A percentile compares a stretch with the other conserved stretches of the same genome.
Conservation (phyloP, 2,888 invertebrate genomes). For the Scaptomyza flava region DNA sequence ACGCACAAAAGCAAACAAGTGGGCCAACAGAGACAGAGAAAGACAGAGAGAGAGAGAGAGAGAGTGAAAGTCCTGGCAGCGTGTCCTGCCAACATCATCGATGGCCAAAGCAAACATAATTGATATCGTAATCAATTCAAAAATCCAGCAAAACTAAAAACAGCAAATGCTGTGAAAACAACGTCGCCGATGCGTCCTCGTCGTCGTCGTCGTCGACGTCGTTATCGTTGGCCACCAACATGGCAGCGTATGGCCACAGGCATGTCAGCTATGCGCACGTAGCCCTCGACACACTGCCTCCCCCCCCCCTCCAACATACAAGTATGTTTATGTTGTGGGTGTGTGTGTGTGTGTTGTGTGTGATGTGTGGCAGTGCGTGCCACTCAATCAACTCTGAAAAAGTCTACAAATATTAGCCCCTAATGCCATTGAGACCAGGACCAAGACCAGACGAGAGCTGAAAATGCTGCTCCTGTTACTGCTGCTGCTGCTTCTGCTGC, state of each 20-base stretch:
- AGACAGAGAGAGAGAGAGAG: slow-evolving; percentile 1
- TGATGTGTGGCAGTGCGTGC: slow-evolving; percentile 75
- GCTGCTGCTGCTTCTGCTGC: background rate
- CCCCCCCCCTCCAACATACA: slow-evolving; percentile 22
- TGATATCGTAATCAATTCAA: slow-evolving; percentile 83
- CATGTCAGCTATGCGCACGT: slow-evolving; percentile 67
- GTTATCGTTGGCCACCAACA: slow-evolving; percentile 32
- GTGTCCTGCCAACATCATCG: slow-evolving; percentile 50
- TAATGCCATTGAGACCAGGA: slow-evolving; percentile 78
- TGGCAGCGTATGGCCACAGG: slow-evolving; percentile 66
- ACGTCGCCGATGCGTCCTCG: slow-evolving; percentile 21
- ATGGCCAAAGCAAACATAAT: slow-evolving; percentile 81
- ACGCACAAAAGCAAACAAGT: slow-evolving; percentile 76
- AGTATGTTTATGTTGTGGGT: slow-evolving; percentile 13
- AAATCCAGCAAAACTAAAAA: slow-evolving; percentile 80
- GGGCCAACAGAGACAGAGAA: slow-evolving; percentile 25
- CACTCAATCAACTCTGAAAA: slow-evolving; percentile 79
- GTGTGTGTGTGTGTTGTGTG: slow-evolving; percentile 42
- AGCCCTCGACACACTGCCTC: slow-evolving; percentile 42
- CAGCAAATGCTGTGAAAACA: slow-evolving; percentile 74
- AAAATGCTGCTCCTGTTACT: background rate
- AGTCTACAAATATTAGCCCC: slow-evolving; percentile 81
- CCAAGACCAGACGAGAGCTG: slow-evolving; percentile 25
- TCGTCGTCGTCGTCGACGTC: background rate
- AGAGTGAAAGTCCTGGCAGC: slow-evolving; percentile 2